Conservation (phyloP, 2,888 invertebrate species). For the Vandiemenella viatica region DNA sequence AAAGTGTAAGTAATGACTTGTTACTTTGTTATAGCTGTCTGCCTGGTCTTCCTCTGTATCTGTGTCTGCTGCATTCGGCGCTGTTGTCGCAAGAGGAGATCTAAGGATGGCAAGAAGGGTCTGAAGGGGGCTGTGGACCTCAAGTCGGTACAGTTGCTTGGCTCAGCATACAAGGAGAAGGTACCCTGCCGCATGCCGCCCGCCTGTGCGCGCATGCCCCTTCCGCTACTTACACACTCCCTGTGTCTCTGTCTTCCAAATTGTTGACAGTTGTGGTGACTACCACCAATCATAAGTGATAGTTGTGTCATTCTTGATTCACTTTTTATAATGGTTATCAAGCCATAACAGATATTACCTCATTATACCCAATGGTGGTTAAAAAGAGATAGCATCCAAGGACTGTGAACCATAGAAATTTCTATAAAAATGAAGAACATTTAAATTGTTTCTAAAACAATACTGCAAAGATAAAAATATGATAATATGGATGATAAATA, state of each 20-base stretch:
- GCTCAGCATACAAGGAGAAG: conserved; percentile 96
- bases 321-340: too few species aligned
- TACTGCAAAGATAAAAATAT: too few species aligned
- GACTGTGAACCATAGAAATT: too few species aligned
- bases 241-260: background rate
- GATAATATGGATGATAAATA: too few species aligned
- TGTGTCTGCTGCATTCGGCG: conserved; percentile 86
- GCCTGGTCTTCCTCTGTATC: conserved; percentile 63
- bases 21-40: background rate
- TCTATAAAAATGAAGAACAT: too few species aligned
- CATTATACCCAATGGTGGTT: too few species aligned
- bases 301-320: too few species aligned
- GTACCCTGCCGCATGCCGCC: conserved; percentile 40
- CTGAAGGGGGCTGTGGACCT: conserved; percentile 83
- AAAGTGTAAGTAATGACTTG: background rate
- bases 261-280: too few species aligned
- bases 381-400: too few species aligned
- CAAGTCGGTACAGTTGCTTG: conserved; percentile 89
- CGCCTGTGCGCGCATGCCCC: conserved; percentile 3
- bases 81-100: conserved; percentile 80
- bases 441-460: too few species aligned
- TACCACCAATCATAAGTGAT: too few species aligned
- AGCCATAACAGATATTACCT: too few species aligned
- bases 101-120: conserved; percentile 90
- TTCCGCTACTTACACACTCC: background rate